A percentile compares a stretch with the other conserved stretches of the same genome.
Evolutionary conservation across 2,797 vertebrate genomes (phyloP).

Genomic region (Decapterus maruadsi): DNA sequence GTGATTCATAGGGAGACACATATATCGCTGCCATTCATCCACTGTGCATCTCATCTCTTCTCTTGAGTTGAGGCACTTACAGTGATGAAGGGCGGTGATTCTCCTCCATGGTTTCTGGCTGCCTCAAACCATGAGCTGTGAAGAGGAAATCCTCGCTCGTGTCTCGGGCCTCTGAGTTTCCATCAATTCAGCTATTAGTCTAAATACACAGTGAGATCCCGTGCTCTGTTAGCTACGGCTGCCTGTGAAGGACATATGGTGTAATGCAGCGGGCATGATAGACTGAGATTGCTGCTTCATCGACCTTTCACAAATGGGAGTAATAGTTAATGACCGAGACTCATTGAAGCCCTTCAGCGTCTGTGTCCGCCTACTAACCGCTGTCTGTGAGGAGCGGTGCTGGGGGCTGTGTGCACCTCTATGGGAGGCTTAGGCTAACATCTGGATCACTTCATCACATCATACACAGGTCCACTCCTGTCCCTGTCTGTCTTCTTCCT

Average conservation of each 20-base stretch:
- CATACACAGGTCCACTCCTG: neutral
- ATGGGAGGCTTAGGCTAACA: slow-evolving; percentile 6
- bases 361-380: slow-evolving; percentile 39
- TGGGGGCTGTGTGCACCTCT: slow-evolving; percentile 29
- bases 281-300: slow-evolving; percentile 43
- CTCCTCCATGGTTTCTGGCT: slow-evolving; percentile 28
- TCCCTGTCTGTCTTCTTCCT: neutral
- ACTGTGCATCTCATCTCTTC: slow-evolving; percentile 54
- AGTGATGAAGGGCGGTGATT: slow-evolving; percentile 54
- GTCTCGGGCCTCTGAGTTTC: slow-evolving; percentile 10
- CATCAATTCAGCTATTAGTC: slow-evolving; percentile 47
- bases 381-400: slow-evolving; percentile 5
- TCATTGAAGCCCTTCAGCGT: slow-evolving; percentile 59
- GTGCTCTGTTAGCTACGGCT: slow-evolving; percentile 34
- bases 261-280: slow-evolving; percentile 32
- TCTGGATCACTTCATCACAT: slow-evolving; percentile 38
- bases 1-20: slow-evolving; percentile 31
- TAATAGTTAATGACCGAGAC: slow-evolving; percentile 66
- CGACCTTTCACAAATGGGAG: slow-evolving; percentile 54
- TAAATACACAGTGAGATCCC: slow-evolving; percentile 55
- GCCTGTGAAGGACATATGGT: slow-evolving; percentile 56
- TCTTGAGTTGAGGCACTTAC: slow-evolving; percentile 40
- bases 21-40: slow-evolving; percentile 45
- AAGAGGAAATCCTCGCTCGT: slow-evolving; percentile 12
- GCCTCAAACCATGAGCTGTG: slow-evolving; percentile 5